A percentile compares a stretch with the other conserved stretches of the same genome.
These are phyloP conservation scores for Siniperca chuatsi DNA, from an alignment of 2,113 vertebrate genomes.

Conservation along the genomic window DNA sequence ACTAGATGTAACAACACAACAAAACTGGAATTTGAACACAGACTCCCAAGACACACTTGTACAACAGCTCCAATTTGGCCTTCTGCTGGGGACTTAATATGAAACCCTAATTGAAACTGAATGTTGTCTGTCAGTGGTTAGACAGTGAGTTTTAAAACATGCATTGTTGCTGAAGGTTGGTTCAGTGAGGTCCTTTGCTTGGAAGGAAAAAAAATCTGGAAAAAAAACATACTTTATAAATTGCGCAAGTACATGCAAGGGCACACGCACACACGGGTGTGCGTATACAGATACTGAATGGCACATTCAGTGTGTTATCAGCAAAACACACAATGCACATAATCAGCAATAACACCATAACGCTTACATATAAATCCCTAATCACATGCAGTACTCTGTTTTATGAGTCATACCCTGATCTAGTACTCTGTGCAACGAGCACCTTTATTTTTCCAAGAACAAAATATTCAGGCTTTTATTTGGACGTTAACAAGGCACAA, in stretches of 20 bases:
- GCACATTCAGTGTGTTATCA: constrained; percentile 47
- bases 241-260: constrained; percentile 22
- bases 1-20: constrained; percentile 2
- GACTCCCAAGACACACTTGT: constrained; percentile 12
- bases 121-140: constrained; percentile 42
- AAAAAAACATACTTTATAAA: constrained; percentile 19
- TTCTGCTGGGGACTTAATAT: constrained; percentile 49
- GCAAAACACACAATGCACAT: constrained; percentile 50
- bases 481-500: constrained; percentile 73
- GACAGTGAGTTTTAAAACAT: constrained; percentile 31
- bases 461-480: constrained; percentile 76
- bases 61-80: constrained; percentile 49
- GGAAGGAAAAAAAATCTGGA: neutral
- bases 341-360: constrained; percentile 49
- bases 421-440: constrained; percentile 33
- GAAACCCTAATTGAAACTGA: constrained; percentile 50
- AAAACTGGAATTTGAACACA: constrained; percentile 36
- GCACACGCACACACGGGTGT: neutral
- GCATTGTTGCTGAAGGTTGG: constrained; percentile 36
- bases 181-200: constrained; percentile 36
- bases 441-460: constrained; percentile 69
- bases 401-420: constrained; percentile 62
- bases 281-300: neutral
- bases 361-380: constrained; percentile 59
- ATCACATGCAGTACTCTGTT: constrained; percentile 59